Conservation (phyloP, 2,113 vertebrate genomes). For the Jacana jacana region DNA sequence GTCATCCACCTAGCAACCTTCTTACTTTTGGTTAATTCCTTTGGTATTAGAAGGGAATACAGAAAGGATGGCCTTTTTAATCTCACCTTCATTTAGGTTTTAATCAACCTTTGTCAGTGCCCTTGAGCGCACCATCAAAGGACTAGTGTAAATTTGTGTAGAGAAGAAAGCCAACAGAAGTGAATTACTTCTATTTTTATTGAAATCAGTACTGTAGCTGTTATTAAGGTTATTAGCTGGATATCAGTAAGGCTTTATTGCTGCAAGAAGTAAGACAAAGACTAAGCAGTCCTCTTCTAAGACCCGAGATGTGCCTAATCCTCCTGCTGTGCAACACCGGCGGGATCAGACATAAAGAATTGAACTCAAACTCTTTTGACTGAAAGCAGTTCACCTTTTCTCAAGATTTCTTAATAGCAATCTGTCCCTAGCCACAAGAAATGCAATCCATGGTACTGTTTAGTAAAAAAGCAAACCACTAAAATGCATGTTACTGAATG, state of each 20-base stretch:
- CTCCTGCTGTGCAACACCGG: not conserved
- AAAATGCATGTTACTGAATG: not conserved
- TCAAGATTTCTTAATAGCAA: not conserved
- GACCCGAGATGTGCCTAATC: not conserved
- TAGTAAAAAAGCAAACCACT: not conserved
- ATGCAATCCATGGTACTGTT: not conserved
- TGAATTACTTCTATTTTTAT: not conserved
- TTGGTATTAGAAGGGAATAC: not conserved
- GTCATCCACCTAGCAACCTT: not conserved
- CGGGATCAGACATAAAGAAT: not conserved
- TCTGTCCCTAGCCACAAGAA: not conserved
- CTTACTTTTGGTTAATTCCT: not conserved
- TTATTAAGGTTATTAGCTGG: not conserved
- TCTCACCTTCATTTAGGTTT: not conserved
- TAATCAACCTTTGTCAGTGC: not conserved
- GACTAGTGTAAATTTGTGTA: not conserved
- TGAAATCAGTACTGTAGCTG: not conserved
- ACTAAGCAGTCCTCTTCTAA: not conserved
- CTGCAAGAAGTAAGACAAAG: not conserved
- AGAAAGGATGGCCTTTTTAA: not conserved
- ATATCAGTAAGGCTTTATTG: not conserved
- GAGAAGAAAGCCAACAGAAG: not conserved
- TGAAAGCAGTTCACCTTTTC: not conserved
- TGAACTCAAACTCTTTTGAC: not conserved
- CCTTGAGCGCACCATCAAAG: not conserved